Evolutionary conservation across 1,140 invertebrate species (phyloP), one percentile per base, ranked within the genome.

Genomic region (Drosophila nannoptera): DNA sequence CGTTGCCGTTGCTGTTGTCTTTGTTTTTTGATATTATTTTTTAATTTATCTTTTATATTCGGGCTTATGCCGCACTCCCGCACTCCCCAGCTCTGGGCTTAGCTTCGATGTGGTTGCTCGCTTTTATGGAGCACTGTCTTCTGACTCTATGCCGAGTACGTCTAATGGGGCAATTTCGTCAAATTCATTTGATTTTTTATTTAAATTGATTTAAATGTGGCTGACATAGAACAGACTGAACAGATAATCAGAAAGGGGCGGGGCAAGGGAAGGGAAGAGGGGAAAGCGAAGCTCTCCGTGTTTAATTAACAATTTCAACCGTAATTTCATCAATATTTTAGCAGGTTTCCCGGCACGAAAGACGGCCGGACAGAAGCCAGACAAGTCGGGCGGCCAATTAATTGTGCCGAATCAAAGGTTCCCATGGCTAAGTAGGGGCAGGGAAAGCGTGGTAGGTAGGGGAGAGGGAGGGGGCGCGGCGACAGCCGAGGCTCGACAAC

Each of bases 11-110:
- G 45, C 14, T n/a, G 2, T 11, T 55, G 52, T 69, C 58, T 68
- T 56, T 75, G 58, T 69, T 66, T 52, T 52, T 54, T 78, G 63
- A 84, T 84, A 84, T 84, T 84, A 83, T 83, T 83, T 83, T 83
- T 83, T 83, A 83, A 83, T 83, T 84, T 84, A 83, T 76, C 69
- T 83, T 83, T 83, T 83, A 84, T 83, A 86, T 84, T 73, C 58
- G 69, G 62, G 73, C 68, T 84, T 66, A 69, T 49, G 71, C 50
- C n/a, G n/a, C 7, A n/a, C 40, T 7, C 40, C 40, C 3, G 2
- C 40, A 12, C n/a, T 42, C n/a, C n/a, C 22, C 22, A 22, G 22
- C 22, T 22, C 22, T 22, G 22, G 22, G 22, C 22, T 22, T 22
- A 22, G 22, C 22, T 43, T 64, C 38, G 36, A 35, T 14, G 36